Percentiles rank a stretch among this genome's conserved stretches.
These are phyloP conservation scores for Chroicocephalus ridibundus DNA, from an alignment of 2,113 vertebrate genomes.

Conservation along the genomic window DNA sequence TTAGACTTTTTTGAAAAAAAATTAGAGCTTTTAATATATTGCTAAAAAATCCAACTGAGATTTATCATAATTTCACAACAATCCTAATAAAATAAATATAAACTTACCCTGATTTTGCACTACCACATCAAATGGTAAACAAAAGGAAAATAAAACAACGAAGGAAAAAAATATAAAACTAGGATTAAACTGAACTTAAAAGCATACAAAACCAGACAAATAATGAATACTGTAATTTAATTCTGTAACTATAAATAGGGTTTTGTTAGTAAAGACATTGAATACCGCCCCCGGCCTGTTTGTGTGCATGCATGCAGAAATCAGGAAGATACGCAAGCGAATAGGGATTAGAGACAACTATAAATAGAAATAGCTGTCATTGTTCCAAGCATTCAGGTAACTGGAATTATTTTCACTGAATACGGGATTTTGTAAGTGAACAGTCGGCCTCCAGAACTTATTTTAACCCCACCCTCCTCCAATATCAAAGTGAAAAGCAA, in stretches of 20 bases:
- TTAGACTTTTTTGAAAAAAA: neutral
- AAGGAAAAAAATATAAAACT: conserved; percentile 59
- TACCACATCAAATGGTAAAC: conserved; percentile 76
- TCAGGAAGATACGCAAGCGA: conserved; percentile 2
- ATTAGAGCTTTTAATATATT: neutral
- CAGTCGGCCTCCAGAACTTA: neutral
- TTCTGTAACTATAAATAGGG: neutral
- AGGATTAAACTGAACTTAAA: conserved; percentile 62
- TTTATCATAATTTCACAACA: neutral
- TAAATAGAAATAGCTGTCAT: neutral
- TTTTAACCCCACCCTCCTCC: neutral
- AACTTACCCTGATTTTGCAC: conserved; percentile 90
- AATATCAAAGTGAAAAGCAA: neutral
- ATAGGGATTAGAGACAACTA: neutral
- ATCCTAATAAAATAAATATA: conserved; percentile 19
- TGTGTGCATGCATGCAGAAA: neutral
- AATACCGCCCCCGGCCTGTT: neutral
- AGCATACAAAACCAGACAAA: conserved; percentile 12
- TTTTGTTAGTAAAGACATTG: neutral
- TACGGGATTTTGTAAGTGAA: neutral
- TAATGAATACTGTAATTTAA: neutral
- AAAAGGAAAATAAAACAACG: conserved; percentile 53
- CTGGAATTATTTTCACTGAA: neutral
- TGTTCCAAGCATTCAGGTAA: conserved; percentile 14
- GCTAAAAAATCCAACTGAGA: neutral